These are phyloP conservation scores for Pipistrellus pygmaeus DNA, from an alignment of 2,797 vertebrate genomes.

Conservation along the genomic window DNA sequence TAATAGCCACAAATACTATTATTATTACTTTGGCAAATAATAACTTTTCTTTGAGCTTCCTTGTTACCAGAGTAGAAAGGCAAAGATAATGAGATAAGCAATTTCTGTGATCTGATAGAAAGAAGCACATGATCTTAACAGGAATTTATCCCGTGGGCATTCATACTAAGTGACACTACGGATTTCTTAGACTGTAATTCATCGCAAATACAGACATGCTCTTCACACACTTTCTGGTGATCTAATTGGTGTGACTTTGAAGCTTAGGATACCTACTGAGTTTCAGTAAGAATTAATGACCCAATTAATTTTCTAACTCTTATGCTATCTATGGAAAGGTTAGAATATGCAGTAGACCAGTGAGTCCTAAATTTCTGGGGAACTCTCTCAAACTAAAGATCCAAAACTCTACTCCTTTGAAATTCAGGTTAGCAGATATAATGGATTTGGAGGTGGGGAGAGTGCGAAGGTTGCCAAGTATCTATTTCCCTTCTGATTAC, in stretches of 20 bases:
- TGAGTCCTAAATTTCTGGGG: not conserved
- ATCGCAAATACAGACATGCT: not conserved
- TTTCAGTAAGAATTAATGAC: not conserved
- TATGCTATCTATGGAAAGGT: not conserved
- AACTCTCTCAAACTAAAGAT: conserved; percentile 23
- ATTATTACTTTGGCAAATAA: not conserved
- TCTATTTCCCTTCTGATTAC: not conserved
- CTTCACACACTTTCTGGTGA: not conserved
- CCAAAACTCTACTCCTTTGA: not conserved
- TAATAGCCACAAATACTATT: not conserved
- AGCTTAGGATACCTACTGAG: not conserved
- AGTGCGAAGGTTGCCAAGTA: rapidly evolving
- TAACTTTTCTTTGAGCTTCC: not conserved
- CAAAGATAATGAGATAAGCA: not conserved
- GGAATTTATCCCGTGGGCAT: not conserved
- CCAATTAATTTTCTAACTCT: conserved; percentile 5
- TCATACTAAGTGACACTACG: not conserved
- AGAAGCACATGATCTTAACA: not conserved
- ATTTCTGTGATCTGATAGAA: conserved; percentile 2
- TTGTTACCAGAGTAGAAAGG: not conserved
- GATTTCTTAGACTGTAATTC: not conserved
- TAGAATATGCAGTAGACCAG: not conserved
- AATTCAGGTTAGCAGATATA: not conserved
- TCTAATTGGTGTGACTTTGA: conserved; percentile 19
- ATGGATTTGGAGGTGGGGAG: not conserved